Evolutionary conservation across 2,797 vertebrate species (phyloP), one percentile per base, ranked within the genome.

Genomic region (Scleropages formosus): DNA sequence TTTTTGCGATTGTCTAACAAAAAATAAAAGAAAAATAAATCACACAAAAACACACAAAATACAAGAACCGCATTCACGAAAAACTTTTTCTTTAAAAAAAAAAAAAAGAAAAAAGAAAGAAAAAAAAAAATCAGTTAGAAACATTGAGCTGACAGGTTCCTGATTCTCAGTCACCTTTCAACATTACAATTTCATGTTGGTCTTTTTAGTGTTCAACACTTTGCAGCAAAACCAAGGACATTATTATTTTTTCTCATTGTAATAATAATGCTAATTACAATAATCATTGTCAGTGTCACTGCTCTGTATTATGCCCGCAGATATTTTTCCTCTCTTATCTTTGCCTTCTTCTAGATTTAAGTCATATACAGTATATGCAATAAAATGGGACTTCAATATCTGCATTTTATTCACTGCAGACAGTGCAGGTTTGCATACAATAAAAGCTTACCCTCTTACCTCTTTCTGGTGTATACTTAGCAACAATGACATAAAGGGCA

Each of bases 1-100:
- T 76, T 83, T 84, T 85, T 87, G 87, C 85, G 89, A 91, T 90
- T 90, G 88, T 91, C 88, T 87, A 86, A 89, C 88, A 87, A 89
- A 88, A 77, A 71, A 74, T 65, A 69, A 84, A 81, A 78, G 80
- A 78, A 31, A 84, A 75, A 76, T 26, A 68, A 63, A 49, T 68
- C 70, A 79, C 44, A 82, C 79, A 83, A 87, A 83, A 74, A 87
- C 79, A 87, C 87, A 86, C 89, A 90, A 90, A 76, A 64, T 70
- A 76, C 75, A 76, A 75, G 22, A 75, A 75, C 74, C 22, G 58
- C 31, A 44, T 58, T 75, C 65, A 75, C 65, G 66, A 71, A 71
- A 76, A 76, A 67, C 20, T 31, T 60, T 49, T 62, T 70, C 15
- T 70, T 69, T 61, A 15, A 24, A 64, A 66, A 66, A 56, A 65